A percentile compares a stretch with the other conserved stretches of the same genome.
phyloP scores from a whole-genome alignment of 2,797 vertebrate genomes.

The Anas flavirostris region DNA sequence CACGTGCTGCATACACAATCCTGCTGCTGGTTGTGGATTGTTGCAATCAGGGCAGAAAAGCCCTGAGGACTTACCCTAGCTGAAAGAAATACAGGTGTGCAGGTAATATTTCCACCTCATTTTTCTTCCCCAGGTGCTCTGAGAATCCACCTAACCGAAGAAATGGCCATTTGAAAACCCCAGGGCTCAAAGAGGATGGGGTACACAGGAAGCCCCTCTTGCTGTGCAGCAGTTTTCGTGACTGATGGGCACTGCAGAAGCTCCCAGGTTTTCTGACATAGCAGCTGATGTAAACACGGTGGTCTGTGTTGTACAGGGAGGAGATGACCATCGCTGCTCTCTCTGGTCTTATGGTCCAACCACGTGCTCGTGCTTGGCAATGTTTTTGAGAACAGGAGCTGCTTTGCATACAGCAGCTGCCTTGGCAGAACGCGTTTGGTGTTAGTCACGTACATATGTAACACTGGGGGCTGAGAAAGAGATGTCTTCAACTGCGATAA shows the following conservation, averaged over 20 bases:
- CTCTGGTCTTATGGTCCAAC: neutral
- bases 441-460: neutral
- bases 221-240: neutral
- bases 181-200: neutral
- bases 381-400: neutral
- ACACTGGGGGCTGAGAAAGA: neutral
- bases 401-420: neutral
- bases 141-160: neutral
- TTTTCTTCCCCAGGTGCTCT: neutral
- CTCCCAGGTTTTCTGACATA: neutral
- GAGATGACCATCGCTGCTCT: neutral
- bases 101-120: neutral
- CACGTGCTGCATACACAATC: neutral
- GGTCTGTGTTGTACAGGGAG: neutral
- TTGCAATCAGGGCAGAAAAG: neutral
- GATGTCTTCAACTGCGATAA: neutral
- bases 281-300: rapidly evolving
- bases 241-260: neutral
- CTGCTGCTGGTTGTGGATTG: neutral
- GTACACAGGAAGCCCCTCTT: neutral
- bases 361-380: rapidly evolving
- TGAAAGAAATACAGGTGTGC: neutral
- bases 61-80: neutral
- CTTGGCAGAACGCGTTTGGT: neutral
- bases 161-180: neutral